These are phyloP conservation scores for Cyanistes caeruleus DNA, from an alignment of 2,113 vertebrate species.

Conservation along the genomic window DNA sequence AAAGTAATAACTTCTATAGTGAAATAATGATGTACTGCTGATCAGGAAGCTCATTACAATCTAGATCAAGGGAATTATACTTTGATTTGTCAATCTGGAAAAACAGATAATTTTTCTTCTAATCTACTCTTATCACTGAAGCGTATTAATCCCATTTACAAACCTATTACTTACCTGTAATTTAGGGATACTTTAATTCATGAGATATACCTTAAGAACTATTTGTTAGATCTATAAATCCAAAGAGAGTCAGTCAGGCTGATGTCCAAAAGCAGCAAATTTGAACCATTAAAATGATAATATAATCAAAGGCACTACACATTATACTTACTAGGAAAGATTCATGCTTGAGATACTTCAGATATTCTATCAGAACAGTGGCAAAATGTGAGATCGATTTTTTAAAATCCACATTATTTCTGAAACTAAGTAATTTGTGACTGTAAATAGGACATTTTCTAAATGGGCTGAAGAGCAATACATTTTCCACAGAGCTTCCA, in stretches of 20 bases:
- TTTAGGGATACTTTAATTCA: not conserved
- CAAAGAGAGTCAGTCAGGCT: not conserved
- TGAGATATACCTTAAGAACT: not conserved
- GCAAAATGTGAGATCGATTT: not conserved
- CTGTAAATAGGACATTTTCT: not conserved
- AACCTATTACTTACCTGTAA: not conserved
- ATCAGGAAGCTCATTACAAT: not conserved
- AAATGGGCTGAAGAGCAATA: not conserved
- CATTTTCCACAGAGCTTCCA: not conserved
- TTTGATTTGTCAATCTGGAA: not conserved
- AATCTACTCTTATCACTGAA: not conserved
- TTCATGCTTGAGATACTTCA: not conserved
- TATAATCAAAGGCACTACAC: not conserved
- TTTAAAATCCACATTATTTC: not conserved
- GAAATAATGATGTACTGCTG: not conserved
- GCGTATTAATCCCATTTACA: not conserved
- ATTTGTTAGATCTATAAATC: not conserved
- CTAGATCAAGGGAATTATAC: not conserved
- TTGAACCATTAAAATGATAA: not conserved
- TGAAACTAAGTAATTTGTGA: not conserved
- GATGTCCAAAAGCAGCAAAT: not conserved
- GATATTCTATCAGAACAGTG: not conserved
- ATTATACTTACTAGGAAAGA: not conserved
- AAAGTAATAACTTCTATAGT: not conserved
- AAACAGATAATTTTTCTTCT: not conserved